phyloP scores from a whole-genome alignment of 2,888 invertebrate species.

The Pteria penguin region DNA sequence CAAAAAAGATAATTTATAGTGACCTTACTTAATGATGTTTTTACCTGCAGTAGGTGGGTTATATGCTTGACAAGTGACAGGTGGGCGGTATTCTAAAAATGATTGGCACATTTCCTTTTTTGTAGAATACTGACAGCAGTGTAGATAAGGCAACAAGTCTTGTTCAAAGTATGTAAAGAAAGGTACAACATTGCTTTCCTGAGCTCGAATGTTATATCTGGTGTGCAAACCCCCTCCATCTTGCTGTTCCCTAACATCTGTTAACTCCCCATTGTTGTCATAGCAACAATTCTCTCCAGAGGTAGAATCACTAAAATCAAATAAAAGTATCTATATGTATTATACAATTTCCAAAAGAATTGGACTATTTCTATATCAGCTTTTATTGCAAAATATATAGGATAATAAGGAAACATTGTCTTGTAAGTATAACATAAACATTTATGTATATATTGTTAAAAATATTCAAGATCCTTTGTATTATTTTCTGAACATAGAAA shows the following conservation, averaged over 20 bases:
- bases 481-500: too few species aligned
- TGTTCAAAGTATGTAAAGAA: conserved; percentile 67
- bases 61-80: conserved; percentile 64
- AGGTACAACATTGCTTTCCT: conserved; percentile 61
- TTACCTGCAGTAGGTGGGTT: conserved; percentile 68
- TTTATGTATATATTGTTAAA: too few species aligned
- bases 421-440: too few species aligned
- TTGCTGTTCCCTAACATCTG: conserved; percentile 58
- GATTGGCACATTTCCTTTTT: conserved; percentile 53
- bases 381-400: too few species aligned
- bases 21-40: too few species aligned
- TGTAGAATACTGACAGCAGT: conserved; percentile 67
- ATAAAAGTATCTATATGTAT: too few species aligned
- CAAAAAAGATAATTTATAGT: background rate
- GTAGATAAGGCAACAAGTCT: conserved; percentile 67
- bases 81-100: conserved; percentile 54
- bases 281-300: conserved; percentile 71
- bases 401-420: too few species aligned
- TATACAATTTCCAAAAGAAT: too few species aligned
- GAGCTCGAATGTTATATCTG: conserved; percentile 64
- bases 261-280: conserved; percentile 55
- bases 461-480: too few species aligned
- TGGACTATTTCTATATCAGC: too few species aligned
- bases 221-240: conserved; percentile 62
- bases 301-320: conserved; percentile 48